Percentiles rank a stretch among this genome's conserved stretches.
These are phyloP conservation scores for Toxostoma redivivum DNA, from an alignment of 2,113 vertebrate species.

Conservation along the genomic window DNA sequence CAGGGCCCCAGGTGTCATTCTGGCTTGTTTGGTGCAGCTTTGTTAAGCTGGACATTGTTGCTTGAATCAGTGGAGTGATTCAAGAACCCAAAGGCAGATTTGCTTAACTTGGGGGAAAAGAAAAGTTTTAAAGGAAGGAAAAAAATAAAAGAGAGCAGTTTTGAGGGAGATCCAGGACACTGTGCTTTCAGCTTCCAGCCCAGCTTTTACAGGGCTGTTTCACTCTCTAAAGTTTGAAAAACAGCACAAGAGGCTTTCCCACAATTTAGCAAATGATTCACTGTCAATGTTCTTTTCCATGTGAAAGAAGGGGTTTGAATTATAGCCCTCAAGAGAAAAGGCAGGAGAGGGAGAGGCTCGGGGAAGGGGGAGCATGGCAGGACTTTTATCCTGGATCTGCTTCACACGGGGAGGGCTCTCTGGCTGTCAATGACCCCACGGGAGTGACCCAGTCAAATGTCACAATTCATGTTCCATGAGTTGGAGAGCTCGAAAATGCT, in stretches of 20 bases:
- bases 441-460: slow-evolving; percentile 19
- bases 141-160: slow-evolving; percentile 6
- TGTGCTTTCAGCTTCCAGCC: neutral
- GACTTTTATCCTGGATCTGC: slow-evolving; percentile 74
- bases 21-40: neutral
- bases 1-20: slow-evolving; percentile 12
- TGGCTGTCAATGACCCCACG: slow-evolving; percentile 36
- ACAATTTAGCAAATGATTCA: neutral
- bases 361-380: neutral
- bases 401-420: slow-evolving; percentile 29
- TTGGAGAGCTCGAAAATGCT: slow-evolving; percentile 51
- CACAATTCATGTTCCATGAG: slow-evolving; percentile 45
- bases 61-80: slow-evolving; percentile 75
- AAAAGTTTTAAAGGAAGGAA: neutral
- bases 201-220: neutral
- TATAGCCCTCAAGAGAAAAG: neutral
- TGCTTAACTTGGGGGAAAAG: neutral
- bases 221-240: neutral
- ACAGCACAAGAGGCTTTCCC: neutral
- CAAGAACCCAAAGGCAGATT: slow-evolving; percentile 67
- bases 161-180: slow-evolving; percentile 77
- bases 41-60: neutral
- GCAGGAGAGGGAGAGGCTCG: neutral
- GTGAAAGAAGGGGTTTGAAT: neutral
- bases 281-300: neutral